Evolutionary conservation across 2,888 invertebrate species (phyloP).

Genomic region (Prosopocoilus inquinatus): DNA sequence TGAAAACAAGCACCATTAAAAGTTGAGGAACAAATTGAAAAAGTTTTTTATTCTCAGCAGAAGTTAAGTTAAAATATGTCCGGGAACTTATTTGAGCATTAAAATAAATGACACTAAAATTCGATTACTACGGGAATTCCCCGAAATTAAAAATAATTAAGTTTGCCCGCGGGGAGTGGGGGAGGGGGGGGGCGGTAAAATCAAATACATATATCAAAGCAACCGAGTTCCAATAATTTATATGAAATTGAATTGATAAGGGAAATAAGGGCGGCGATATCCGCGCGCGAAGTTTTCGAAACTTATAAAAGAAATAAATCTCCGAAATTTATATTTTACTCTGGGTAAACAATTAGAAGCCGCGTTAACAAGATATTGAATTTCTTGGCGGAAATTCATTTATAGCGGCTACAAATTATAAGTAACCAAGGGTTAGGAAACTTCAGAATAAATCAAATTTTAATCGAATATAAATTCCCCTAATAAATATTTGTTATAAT

Average conservation of each 20-base stretch:
- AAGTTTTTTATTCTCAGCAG: too few relatives aligned
- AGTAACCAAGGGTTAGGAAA: constrained; percentile 13
- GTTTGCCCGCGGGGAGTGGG: too few relatives aligned
- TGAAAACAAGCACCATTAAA: too few relatives aligned
- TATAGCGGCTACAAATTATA: background rate
- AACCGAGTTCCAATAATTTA: background rate
- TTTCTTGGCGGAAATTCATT: background rate
- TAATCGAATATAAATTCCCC: constrained; percentile 21
- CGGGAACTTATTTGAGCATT: too few relatives aligned
- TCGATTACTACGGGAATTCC: too few relatives aligned
- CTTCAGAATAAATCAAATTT: constrained; percentile 24
- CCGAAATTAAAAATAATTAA: constrained; percentile 2
- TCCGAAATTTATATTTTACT: background rate
- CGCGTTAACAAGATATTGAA: constrained; percentile 1
- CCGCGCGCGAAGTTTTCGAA: too few relatives aligned
- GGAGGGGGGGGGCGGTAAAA: too few relatives aligned
- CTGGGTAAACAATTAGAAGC: background rate
- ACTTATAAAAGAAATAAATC: too few relatives aligned
- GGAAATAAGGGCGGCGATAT: too few relatives aligned
- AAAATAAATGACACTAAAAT: too few relatives aligned
- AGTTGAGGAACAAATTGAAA: too few relatives aligned
- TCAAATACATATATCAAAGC: background rate
- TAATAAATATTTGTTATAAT: constrained; percentile 25
- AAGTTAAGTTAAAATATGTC: too few relatives aligned
- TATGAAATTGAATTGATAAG: background rate